Evolutionary conservation across 2,113 vertebrate species (phyloP), one percentile per base, ranked within the genome.

Genomic region (Otus sunia): DNA sequence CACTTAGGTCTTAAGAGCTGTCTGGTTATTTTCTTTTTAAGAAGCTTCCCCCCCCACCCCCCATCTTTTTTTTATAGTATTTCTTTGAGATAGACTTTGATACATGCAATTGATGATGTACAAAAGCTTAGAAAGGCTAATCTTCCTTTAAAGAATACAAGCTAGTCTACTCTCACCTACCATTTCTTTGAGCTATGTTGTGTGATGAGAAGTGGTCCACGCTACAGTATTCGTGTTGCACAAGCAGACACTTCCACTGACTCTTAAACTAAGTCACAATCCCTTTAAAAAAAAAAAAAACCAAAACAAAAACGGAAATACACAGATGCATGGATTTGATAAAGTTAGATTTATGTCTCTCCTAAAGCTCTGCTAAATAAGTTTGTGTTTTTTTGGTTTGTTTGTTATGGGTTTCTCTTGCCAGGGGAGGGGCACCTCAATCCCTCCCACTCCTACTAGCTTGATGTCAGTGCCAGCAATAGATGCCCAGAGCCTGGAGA

Each of bases 21-120:
- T 27, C 34, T 58, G 4, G 17, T 39, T 80, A 34, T 15, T 34
- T 69, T 41, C n/a, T 39, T 89, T 43, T 27, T 27, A 71, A 52
- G 22, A 22, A 37, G 23, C 1, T 13, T 4, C 5, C 22, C 6
- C 6, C 36, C 16, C 25, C 9, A 0, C 43, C 43, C 16, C 43
- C 15, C 15, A 1, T 34, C 1, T 6, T 58, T 52, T 52, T 85
- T 80, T 91, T 27, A 55, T 22, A 83, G 12, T 14, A 80, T 41
- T 39, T 68, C 49, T 93, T 76, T 47, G 49, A 64, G 6, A 58
- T 15, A 29, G 39, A 82, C 71, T 63, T 82, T 49, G 27, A 85
- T 43, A 75, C 8, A 66, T 8, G 8, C 39, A 74, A 59, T 53
- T 91, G 23, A 78, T n/a, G 53, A 87, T 13, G 25, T 15, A 74